phyloP scores from a whole-genome alignment of 2,888 invertebrate species.

The Drosophila robusta region DNA sequence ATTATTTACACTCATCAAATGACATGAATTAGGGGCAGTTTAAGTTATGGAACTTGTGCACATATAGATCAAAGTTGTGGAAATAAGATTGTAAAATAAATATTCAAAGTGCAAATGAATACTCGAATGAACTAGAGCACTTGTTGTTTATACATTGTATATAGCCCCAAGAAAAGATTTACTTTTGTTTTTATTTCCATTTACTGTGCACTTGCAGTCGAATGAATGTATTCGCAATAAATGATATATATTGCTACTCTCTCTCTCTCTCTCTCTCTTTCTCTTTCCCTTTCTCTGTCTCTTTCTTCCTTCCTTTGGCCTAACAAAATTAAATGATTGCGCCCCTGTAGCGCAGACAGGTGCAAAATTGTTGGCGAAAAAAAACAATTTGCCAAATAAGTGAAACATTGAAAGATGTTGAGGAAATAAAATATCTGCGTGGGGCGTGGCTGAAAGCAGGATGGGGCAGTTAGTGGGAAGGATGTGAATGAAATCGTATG shows the following conservation, averaged over 20 bases:
- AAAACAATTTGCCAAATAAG: constrained; percentile 44
- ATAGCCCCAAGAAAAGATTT: too few species aligned
- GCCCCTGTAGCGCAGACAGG: constrained; percentile 34
- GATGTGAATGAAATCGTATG: neutral
- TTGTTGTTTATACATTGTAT: too few species aligned
- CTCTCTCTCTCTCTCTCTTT: neutral
- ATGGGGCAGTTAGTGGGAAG: constrained; percentile 6
- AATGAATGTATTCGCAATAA: constrained; percentile 16
- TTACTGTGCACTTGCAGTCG: constrained; percentile 6
- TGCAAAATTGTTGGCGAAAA: constrained; percentile 40
- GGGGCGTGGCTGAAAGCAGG: constrained; percentile 6
- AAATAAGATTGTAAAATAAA: neutral
- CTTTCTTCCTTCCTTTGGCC: neutral
- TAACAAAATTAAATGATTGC: constrained; percentile 34
- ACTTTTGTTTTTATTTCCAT: neutral
- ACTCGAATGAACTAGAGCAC: neutral
- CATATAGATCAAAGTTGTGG: too few species aligned
- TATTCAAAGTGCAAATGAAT: neutral
- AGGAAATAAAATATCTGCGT: constrained; percentile 27
- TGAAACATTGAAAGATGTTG: constrained; percentile 31
- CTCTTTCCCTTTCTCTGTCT: too few species aligned
- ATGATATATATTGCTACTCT: constrained; percentile 8
- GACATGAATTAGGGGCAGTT: too few species aligned
- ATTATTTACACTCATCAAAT: too few species aligned
- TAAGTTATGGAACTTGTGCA: too few species aligned